Evolutionary conservation across 1,140 invertebrate species (phyloP).

Genomic region (Chelonus insularis): DNA sequence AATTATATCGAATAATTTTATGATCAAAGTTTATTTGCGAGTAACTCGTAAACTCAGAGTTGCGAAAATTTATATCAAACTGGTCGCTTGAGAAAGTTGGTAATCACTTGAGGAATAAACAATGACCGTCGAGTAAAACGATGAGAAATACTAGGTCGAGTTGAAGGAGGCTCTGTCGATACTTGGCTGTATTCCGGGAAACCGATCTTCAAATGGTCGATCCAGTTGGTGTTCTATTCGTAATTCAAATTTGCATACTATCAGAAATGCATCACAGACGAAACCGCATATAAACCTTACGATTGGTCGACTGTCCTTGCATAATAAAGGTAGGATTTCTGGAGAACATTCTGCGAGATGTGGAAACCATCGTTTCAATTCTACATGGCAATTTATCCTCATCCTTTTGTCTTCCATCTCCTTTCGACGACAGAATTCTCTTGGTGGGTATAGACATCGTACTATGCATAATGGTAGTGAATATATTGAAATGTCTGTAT

Average conservation of each 20-base stretch:
- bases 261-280: conserved; percentile 43
- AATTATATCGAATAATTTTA: no score
- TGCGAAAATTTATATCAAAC: no score
- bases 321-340: conserved; percentile 35
- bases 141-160: no score
- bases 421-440: background rate
- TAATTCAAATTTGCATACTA: conserved; percentile 44
- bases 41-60: no score
- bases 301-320: conserved; percentile 5
- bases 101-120: conserved; percentile 5
- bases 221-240: conserved; percentile 6
- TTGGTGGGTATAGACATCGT: background rate
- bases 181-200: background rate
- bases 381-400: background rate
- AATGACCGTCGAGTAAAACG: background rate
- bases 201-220: conserved; percentile 14
- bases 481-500: no score
- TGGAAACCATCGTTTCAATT: conserved; percentile 5
- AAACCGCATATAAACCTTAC: conserved; percentile 28
- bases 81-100: no score
- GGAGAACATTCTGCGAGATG: background rate
- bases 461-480: background rate
- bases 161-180: background rate
- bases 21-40: no score
- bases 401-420: background rate